Base-by-base conservation (phyloP, 2,113 vertebrate genomes). In the Tamias sibiricus region DNA sequence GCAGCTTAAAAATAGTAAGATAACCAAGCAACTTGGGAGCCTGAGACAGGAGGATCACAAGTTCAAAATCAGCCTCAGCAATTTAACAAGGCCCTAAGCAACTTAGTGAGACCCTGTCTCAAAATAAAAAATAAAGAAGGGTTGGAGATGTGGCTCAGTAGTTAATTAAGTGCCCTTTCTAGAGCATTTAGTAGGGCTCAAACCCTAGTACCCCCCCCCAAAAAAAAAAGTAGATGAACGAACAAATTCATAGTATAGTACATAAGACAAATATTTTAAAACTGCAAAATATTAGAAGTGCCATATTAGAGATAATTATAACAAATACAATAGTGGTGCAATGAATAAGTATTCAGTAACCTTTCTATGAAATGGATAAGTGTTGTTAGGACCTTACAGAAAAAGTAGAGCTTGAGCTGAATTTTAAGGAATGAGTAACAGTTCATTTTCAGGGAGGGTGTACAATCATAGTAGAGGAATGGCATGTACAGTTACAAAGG, bases 371-470 rank as follows among this genome's bases (percentile, higher is more conserved):
- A 57, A 49, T 84, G 44, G 40, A n/a, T 93, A 26, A 87, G 42
- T 68, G 4, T 74, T 89, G 35, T 90, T 95, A 69, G 37, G 40
- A 79, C 44, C 40, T 85, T 32, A 68, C 5, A 94, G 68, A 22
- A 82, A 76, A 87, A 64, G 44, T 86, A 57, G 22, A 76, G 87
- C 30, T 91, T 83, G 22, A 82, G 72, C 44, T 91, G 37, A 74
- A 49, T 91, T 75, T 87, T 83, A 77, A 94, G 72, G 62, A 92
- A 32, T 96, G 30, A 90, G 69, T 77, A 40, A 44, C 87, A 64
- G 22, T 90, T 30, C 24, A 74, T 13, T 75, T 44, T 94, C 30
- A 89, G 69, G 54, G 22, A 68, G 59, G 91, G 35, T 10, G 44
- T 74, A 14, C 35, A 44, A 85, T 93, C 9, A 64, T 57, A 81